Evolutionary conservation across 2,113 vertebrate genomes (phyloP).

Genomic region (Halichoeres trimaculatus): DNA sequence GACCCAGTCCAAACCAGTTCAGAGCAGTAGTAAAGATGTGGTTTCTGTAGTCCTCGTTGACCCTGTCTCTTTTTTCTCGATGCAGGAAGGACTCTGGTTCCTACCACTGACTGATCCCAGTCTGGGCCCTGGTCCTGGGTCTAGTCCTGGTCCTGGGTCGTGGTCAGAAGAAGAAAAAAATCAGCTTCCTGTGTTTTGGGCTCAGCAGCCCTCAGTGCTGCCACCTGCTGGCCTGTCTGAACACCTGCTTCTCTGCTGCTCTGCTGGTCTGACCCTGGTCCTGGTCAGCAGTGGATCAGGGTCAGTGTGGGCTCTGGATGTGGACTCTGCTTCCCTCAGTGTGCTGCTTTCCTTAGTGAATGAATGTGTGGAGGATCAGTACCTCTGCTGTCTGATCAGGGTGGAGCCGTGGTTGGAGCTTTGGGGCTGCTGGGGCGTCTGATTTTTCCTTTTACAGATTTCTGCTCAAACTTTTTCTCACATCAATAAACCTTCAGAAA

Average conservation of each 20-base stretch:
- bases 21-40: background rate
- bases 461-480: slow-evolving; percentile 19
- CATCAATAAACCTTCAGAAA: slow-evolving; percentile 19
- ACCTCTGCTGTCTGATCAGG: background rate
- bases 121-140: background rate
- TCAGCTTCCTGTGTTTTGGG: slow-evolving; percentile 12
- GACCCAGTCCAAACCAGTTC: background rate
- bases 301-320: slow-evolving; percentile 5
- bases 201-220: slow-evolving; percentile 15
- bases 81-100: slow-evolving; percentile 47
- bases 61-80: background rate
- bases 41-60: background rate
- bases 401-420: background rate
- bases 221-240: slow-evolving; percentile 27
- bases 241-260: background rate
- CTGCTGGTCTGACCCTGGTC: slow-evolving; percentile 6
- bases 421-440: background rate
- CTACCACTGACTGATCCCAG: slow-evolving; percentile 15
- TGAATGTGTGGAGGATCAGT: background rate
- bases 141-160: background rate
- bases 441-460: slow-evolving; percentile 8
- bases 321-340: background rate
- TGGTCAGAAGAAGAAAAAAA: background rate
- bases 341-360: slow-evolving; percentile 7
- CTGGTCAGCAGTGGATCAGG: slow-evolving; percentile 11